Base-by-base conservation (phyloP, 2,888 invertebrate species). In the Aelia acuminata region DNA sequence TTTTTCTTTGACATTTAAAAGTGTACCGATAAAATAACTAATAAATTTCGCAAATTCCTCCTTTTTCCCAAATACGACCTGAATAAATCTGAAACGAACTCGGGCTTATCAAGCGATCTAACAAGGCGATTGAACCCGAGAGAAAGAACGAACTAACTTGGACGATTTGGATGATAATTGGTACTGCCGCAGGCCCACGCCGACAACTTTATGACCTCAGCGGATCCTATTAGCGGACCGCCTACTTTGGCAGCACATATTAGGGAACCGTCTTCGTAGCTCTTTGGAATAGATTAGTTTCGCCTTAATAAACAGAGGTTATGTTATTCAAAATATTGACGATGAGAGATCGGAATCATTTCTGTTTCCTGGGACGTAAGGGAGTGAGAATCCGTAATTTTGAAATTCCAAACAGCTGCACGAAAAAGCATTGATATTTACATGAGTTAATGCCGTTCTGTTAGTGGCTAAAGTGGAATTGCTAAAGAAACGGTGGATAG, bases 131-230 rank as follows among this genome's bases (percentile, higher is more conserved):
- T 70, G 63, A 70, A 70, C 35, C 63, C 63, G 5, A 7, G 8
- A 35, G 63, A 70, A 70, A 18, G 35, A 70, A 35, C 63, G 35
- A 13, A 3, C 57, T 2, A 70, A 35, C 2, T 70, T 15, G 31
- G 31, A 35, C 63, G 63, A 70, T 70, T 70, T 70, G 63, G 63
- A 70, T 70, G 63, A 70, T 70, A 70, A 70, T 70, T 70, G 63
- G 63, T 70, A 70, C 63, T 8, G 20, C 35, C 31, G 18, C 63
- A 26, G 35, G 63, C 63, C 63, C 63, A 70, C 35, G 35, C 63
- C 63, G 63, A 35, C 63, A 70, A 70, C 31, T 70, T 70, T 70
- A 70, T 70, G 35, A 70, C 63, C 63, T 70, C 31, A 35, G 63
- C 3, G 31, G 7, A 70, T 70, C 63, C 63, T 35, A 70, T 70